Conservation (phyloP, 2,113 vertebrate species). For the Sialia sialis region DNA sequence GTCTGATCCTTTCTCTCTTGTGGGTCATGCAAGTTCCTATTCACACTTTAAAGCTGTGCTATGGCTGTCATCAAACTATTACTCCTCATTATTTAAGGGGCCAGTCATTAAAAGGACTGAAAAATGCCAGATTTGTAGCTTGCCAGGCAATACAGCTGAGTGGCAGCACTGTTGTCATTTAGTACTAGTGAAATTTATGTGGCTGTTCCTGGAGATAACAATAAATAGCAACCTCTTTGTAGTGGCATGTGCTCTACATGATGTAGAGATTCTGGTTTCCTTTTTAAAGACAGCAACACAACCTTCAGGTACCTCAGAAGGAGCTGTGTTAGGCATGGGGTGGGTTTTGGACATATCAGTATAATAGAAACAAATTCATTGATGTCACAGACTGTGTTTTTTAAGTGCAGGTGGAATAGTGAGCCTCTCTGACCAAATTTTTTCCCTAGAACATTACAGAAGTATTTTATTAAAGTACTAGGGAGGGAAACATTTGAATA, state of each 20-base stretch:
- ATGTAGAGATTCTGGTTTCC: neutral
- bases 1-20: neutral
- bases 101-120: neutral
- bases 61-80: constrained; percentile 3
- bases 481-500: neutral
- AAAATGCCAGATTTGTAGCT: neutral
- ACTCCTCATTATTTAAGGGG: neutral
- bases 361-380: neutral
- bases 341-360: neutral
- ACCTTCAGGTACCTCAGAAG: neutral
- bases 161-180: neutral
- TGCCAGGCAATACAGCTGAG: neutral
- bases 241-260: neutral
- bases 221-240: neutral
- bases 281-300: neutral
- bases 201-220: neutral
- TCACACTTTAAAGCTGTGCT: neutral
- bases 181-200: neutral
- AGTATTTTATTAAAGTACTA: neutral
- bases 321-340: neutral
- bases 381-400: neutral
- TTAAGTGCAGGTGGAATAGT: neutral
- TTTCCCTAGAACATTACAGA: neutral
- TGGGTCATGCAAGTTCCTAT: neutral
- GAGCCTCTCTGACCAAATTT: neutral